These are phyloP conservation scores for Amphipyra tragopoginis DNA, from an alignment of 2,888 invertebrate species.

Conservation along the genomic window DNA sequence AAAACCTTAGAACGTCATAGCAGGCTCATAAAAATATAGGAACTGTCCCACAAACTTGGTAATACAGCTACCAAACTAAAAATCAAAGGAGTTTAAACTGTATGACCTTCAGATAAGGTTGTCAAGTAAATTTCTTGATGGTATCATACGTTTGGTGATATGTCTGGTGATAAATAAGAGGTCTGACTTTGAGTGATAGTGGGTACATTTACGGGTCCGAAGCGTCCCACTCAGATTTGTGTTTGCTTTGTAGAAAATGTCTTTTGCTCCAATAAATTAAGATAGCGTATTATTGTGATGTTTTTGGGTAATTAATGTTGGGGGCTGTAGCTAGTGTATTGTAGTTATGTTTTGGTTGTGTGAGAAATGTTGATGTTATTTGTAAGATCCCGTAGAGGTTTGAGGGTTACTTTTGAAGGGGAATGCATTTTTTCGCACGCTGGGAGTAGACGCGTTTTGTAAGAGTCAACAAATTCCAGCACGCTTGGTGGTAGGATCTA, in stretches of 20 bases:
- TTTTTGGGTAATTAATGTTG: conserved; percentile 63
- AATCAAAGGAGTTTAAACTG: conserved; percentile 23
- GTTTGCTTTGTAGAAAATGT: conserved; percentile 75
- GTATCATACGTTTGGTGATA: conserved; percentile 25
- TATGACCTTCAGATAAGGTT: conserved; percentile 26
- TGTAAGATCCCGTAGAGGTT: conserved; percentile 2
- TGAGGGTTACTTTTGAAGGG: not conserved
- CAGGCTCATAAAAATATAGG: conserved; percentile 62
- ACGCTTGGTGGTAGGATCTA: too few relatives aligned
- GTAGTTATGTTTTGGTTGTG: conserved; percentile 22
- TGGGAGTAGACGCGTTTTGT: too few relatives aligned
- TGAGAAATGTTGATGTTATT: conserved; percentile 18
- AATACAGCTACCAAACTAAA: conserved; percentile 1
- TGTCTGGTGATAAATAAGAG: conserved; percentile 81
- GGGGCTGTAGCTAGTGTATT: conserved; percentile 33
- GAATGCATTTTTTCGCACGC: too few relatives aligned
- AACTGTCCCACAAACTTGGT: conserved; percentile 32
- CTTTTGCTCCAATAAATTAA: conserved; percentile 69
- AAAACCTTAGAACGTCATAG: conserved; percentile 58
- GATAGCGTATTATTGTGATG: conserved; percentile 64
- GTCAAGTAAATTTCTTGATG: conserved; percentile 10
- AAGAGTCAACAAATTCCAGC: too few relatives aligned
- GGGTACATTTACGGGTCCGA: conserved; percentile 67
- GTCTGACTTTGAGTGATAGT: conserved; percentile 83
- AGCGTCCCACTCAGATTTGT: conserved; percentile 74